phyloP scores from a whole-genome alignment of 2,113 vertebrate genomes.

The Columbina picui region DNA sequence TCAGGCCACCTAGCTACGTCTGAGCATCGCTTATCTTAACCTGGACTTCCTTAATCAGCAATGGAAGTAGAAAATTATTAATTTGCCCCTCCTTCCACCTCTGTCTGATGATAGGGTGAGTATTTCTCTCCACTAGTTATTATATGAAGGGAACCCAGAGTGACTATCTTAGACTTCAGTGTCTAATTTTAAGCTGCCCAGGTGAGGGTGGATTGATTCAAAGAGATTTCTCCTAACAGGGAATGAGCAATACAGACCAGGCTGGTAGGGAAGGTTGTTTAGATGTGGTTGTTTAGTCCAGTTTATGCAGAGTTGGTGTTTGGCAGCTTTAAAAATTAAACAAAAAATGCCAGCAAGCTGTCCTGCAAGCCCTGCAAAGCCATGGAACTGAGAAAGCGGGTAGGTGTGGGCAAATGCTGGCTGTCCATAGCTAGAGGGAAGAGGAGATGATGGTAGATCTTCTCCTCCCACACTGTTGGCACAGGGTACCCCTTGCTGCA shows the following conservation, averaged over 20 bases:
- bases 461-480: not conserved
- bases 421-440: not conserved
- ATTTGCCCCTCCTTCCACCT: not conserved
- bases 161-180: not conserved
- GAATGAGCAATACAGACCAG: not conserved
- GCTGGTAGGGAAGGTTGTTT: not conserved
- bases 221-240: not conserved
- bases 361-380: not conserved
- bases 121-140: not conserved
- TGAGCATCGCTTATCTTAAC: not conserved
- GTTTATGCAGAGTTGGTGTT: not conserved
- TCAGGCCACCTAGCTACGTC: not conserved
- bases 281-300: not conserved
- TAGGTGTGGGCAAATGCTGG: not conserved
- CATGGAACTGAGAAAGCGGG: not conserved
- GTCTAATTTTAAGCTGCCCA: not conserved
- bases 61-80: not conserved
- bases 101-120: not conserved
- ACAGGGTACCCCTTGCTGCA: not conserved
- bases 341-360: not conserved
- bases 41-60: not conserved
- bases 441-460: rapidly evolving
- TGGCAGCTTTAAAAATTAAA: not conserved
- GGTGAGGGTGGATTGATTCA: not conserved
- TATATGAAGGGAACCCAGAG: not conserved